Percentiles rank a stretch among this genome's conserved stretches.
These are phyloP conservation scores for Rousettus madagascariensis DNA, from an alignment of 2,797 vertebrate genomes.

Conservation along the genomic window DNA sequence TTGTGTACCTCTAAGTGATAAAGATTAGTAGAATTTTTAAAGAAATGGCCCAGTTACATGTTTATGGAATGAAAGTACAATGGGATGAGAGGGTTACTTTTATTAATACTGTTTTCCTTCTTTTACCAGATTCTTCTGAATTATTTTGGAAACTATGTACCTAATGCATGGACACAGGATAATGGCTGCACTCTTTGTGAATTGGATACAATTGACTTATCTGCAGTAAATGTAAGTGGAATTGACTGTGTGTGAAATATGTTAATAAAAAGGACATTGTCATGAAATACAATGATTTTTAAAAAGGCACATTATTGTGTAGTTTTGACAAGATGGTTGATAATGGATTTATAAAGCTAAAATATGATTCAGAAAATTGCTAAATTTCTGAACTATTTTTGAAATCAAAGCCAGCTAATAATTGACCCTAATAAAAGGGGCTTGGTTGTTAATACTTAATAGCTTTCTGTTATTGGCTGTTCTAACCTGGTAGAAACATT, in stretches of 20 bases:
- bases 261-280: neutral
- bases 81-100: neutral
- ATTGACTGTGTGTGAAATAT: slow-evolving; percentile 22
- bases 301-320: neutral
- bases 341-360: neutral
- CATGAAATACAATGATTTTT: neutral
- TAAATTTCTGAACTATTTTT: slow-evolving; percentile 9
- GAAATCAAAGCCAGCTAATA: neutral
- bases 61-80: neutral
- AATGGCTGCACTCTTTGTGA: slow-evolving; percentile 92
- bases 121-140: slow-evolving; percentile 92
- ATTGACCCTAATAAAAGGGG: neutral
- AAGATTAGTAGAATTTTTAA: neutral
- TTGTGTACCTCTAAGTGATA: neutral
- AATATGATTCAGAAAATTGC: neutral
- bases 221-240: slow-evolving; percentile 89
- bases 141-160: slow-evolving; percentile 97
- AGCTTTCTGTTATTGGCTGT: neutral
- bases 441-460: neutral
- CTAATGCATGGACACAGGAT: slow-evolving; percentile 95
- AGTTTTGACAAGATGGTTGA: neutral
- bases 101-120: slow-evolving; percentile 53
- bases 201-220: slow-evolving; percentile 89
- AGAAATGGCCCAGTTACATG: neutral
- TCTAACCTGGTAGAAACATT: neutral